These are phyloP conservation scores for Heliconius aoede DNA, from an alignment of 2,888 invertebrate genomes.

Conservation along the genomic window DNA sequence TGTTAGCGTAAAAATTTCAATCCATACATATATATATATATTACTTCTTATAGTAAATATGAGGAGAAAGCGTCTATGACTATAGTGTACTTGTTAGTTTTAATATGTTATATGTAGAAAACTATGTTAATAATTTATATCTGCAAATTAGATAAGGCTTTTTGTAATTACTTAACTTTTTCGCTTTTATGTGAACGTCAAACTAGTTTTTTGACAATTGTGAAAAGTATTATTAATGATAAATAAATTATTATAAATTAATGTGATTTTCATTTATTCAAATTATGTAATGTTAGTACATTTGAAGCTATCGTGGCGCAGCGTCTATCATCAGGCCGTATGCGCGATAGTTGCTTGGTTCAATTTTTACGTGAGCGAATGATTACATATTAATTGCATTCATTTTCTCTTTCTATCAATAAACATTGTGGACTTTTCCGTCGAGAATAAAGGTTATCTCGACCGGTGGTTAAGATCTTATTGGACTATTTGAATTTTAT, in stretches of 20 bases:
- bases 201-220: slow-evolving; percentile 4
- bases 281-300: background rate
- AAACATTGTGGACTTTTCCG: slow-evolving; percentile 23
- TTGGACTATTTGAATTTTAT: background rate
- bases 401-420: background rate
- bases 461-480: background rate
- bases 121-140: background rate
- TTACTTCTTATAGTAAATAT: background rate
- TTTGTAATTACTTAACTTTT: slow-evolving; percentile 6
- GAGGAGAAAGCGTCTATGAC: background rate
- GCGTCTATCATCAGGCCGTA: background rate
- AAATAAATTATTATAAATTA: slow-evolving; percentile 19
- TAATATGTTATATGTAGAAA: too few species aligned
- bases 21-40: too few species aligned
- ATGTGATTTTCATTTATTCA: slow-evolving; percentile 17
- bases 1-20: too few species aligned
- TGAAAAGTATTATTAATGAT: slow-evolving; percentile 30
- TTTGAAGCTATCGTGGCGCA: background rate
- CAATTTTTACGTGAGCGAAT: background rate
- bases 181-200: background rate
- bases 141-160: background rate
- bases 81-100: background rate
- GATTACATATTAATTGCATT: too few species aligned
- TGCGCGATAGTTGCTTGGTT: background rate
- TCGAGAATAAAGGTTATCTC: background rate